Evolutionary conservation across 1,140 invertebrate species (phyloP), one percentile per base, ranked within the genome.

Genomic region (Sinonovacula constricta): DNA sequence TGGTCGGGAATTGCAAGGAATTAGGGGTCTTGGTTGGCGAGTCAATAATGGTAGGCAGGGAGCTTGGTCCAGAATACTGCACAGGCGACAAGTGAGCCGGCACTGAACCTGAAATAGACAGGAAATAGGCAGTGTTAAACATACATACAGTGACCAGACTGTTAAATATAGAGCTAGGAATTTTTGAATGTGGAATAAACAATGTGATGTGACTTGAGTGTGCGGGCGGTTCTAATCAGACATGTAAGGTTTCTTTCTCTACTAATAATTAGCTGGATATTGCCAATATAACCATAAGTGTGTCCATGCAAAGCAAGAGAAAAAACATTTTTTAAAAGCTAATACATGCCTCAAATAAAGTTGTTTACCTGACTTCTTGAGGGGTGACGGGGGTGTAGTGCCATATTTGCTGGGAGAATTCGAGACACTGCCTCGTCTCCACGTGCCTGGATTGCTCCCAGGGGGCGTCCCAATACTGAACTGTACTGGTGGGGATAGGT

Each of bases 401-500:
- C 67, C 31, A 31, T 81, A 79, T 18, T 79, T 80, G 36, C 82
- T 74, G 60, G 94, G 53, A 95, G 96, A 69, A 95, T 94, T 95
- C 86, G 95, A 94, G 0, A 83, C 65, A 77, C 94, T 94, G 70
- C 93, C 93, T 66, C 94, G 93, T 80, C 94, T 93, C 83, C 94
- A 93, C 5, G 80, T 79, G 0, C 76, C 74, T 14, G 83, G 30
- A 18, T 65, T 51, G 10, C 71, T 70, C 60, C 71, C 93, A 7
- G 96, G 96, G 36, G 96, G 96, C 53, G 96, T 96, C n/a, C 96
- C 96, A 91, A 97, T 95, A 56, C 94, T 94, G 91, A 97, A 97
- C 87, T 97, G 96, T 60, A 96, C 94, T 94, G 97, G 96, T 76
- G 97, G 96, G 63, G 96, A 97, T 49, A 98, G 93, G 1, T 96